Conservation (phyloP, 1,140 invertebrate genomes). For the Theocolax elegans region DNA sequence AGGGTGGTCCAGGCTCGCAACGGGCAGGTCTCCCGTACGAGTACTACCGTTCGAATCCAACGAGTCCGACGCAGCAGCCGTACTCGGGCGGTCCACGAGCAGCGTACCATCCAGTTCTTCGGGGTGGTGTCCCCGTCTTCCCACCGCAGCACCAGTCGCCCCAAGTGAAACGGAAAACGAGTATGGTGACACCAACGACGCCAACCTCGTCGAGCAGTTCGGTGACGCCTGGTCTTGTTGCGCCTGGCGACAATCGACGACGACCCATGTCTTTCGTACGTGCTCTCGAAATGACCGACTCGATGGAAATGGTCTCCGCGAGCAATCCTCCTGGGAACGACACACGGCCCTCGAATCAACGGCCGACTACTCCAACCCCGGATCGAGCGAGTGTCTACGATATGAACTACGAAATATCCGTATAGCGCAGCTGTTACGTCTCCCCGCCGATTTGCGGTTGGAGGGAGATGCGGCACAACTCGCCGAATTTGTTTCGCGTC, state of each 20-base stretch:
- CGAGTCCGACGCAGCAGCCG: constrained; percentile 78
- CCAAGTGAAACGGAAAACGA: constrained; percentile 73
- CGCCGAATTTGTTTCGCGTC: constrained; percentile 44
- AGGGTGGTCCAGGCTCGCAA: constrained; percentile 47
- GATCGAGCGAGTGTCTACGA: constrained; percentile 91
- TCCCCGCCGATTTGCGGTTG: constrained; percentile 57
- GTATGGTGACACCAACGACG: constrained; percentile 63
- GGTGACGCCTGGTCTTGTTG: background rate
- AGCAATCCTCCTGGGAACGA: constrained; percentile 20
- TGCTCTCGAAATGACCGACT: constrained; percentile 90
- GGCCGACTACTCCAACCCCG: constrained; percentile 74
- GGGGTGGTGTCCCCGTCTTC: constrained; percentile 76
- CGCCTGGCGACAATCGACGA: constrained; percentile 63
- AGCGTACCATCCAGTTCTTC: constrained; percentile 72
- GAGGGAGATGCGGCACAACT: constrained; percentile 56
- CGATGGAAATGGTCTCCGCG: constrained; percentile 76
- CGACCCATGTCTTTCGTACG: constrained; percentile 93
- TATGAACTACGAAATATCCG: constrained; percentile 96
- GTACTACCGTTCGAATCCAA: constrained; percentile 79
- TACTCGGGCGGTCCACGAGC: constrained; percentile 55
- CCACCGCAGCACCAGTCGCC: constrained; percentile 75
- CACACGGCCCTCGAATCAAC: constrained; percentile 52
- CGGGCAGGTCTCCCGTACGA: constrained; percentile 61
- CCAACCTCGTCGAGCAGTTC: constrained; percentile 60
- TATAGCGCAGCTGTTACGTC: constrained; percentile 70